These are phyloP conservation scores for Cricetomys ansorgei DNA, from an alignment of 2,113 vertebrate species.

Conservation along the genomic window DNA sequence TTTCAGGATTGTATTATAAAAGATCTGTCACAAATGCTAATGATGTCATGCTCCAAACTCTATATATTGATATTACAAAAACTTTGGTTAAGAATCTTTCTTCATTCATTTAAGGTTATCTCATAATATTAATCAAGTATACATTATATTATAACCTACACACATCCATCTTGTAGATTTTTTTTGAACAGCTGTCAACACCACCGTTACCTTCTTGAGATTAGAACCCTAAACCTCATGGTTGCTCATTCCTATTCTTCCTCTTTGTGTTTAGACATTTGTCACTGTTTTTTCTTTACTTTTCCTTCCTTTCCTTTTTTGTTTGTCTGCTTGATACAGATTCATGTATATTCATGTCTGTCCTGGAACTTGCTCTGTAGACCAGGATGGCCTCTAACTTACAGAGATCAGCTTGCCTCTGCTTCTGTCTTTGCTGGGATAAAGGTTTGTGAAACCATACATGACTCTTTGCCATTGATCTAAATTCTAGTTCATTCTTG, in stretches of 20 bases:
- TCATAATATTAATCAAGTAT: not conserved
- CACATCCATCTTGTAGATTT: not conserved
- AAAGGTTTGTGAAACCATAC: not conserved
- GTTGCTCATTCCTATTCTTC: not conserved
- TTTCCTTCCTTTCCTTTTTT: not conserved
- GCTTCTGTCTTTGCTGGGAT: no score
- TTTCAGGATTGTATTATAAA: not conserved
- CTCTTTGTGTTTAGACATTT: not conserved
- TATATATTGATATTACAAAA: not conserved
- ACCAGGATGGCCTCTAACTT: not conserved
- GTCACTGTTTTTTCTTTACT: not conserved
- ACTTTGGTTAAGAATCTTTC: not conserved
- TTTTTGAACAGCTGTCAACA: not conserved
- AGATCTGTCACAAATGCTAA: not conserved
- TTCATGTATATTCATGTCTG: not conserved
- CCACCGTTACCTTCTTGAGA: not conserved
- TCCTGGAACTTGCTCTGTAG: not conserved
- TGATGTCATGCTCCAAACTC: not conserved
- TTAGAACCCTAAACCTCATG: not conserved
- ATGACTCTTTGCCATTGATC: not conserved
- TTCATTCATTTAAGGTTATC: not conserved
- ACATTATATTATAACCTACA: not conserved
- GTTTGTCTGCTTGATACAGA: not conserved
- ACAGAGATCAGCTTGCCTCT: not conserved
- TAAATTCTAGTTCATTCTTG: not conserved